Base-by-base conservation (phyloP, 2,797 vertebrate genomes). In the Mustela erminea region DNA sequence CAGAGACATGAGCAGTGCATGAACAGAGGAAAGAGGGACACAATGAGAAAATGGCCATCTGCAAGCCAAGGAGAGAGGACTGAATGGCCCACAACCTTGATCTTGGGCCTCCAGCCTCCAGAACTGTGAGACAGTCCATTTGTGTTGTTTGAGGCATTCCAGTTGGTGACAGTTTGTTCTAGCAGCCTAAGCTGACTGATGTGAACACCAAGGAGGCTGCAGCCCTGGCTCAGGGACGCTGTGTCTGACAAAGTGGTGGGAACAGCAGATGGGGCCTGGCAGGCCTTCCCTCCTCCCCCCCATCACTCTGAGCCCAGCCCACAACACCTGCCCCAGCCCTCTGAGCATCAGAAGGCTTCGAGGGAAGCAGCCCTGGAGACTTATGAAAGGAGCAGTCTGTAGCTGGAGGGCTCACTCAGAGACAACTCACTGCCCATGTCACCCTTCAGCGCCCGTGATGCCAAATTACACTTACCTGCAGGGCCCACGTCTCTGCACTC, bases 401-500 rank as follows among this genome's bases (percentile, higher is more conserved):
- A 96, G 98, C 96, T 81, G 15, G 62, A 93, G 83, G 52, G 97
- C 98, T 97, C 98, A 96, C 98, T 97, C 92, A 89, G 82, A 87
- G 98, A 95, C 88, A 87, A 96, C 97, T 54, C 84, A 41, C 95
- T 64, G 72, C 78, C 93, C 96, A 96, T 95, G 93, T 96, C 96
- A 88, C 92, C 97, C 98, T 96, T 96, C 96, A 54, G 54, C 77
- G 41, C 43, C 72, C 41, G 93, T 96, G 96, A 95, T 97, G 98
- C 98, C 98, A 96, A 98, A 98, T 98, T 95, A 92, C 96, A 84
- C 70, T 98, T 98, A 97, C 98, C 97, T 98, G 97, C 94, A 96
- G 96, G 97, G 97, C 97, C 97, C 97, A 97, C 68, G 97, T 97
- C 98, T 97, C 98, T 96, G 96, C 66, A 80, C 92, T 93, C 82